Percentiles rank a stretch among this genome's conserved stretches.
phyloP scores from a whole-genome alignment of 2,888 invertebrate genomes.

The Octonoba sinensis region DNA sequence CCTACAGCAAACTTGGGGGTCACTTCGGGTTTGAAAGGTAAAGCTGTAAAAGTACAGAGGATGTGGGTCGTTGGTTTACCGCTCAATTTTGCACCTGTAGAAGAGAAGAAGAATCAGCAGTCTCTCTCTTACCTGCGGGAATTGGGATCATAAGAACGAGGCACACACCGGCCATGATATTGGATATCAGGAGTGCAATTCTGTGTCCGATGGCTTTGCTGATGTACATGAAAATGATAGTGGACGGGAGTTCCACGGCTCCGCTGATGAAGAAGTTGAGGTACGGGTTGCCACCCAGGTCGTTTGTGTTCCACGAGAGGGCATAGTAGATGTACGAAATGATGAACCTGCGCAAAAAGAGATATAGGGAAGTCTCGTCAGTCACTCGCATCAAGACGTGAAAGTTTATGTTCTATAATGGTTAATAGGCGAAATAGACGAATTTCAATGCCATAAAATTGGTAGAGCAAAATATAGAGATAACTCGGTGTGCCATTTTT shows the following conservation, averaged over 20 bases:
- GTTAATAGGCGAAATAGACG: too few relatives aligned
- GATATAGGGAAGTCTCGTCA: not conserved
- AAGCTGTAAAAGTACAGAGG: too few relatives aligned
- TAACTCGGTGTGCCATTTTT: too few relatives aligned
- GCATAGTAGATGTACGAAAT: constrained; percentile 59
- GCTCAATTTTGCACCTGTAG: too few relatives aligned
- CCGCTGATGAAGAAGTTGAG: constrained; percentile 52
- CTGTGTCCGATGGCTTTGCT: constrained; percentile 38
- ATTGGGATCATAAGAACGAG: constrained; percentile 28
- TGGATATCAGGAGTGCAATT: constrained; percentile 26
- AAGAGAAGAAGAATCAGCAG: too few relatives aligned
- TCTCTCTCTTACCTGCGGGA: constrained; percentile 24
- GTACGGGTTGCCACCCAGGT: constrained; percentile 54
- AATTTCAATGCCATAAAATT: too few relatives aligned
- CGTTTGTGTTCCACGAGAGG: constrained; percentile 58
- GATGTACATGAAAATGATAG: constrained; percentile 37
- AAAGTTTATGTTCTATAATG: too few relatives aligned
- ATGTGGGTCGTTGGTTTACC: too few relatives aligned
- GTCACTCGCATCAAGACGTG: too few relatives aligned
- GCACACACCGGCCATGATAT: constrained; percentile 45
- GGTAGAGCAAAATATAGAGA: too few relatives aligned
- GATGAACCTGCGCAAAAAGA: constrained; percentile 38
- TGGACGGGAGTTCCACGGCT: constrained; percentile 43
- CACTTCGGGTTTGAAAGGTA: too few relatives aligned
- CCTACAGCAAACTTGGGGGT: too few relatives aligned